phyloP scores from a whole-genome alignment of 2,113 vertebrate species.

The Crotalus helleri region DNA sequence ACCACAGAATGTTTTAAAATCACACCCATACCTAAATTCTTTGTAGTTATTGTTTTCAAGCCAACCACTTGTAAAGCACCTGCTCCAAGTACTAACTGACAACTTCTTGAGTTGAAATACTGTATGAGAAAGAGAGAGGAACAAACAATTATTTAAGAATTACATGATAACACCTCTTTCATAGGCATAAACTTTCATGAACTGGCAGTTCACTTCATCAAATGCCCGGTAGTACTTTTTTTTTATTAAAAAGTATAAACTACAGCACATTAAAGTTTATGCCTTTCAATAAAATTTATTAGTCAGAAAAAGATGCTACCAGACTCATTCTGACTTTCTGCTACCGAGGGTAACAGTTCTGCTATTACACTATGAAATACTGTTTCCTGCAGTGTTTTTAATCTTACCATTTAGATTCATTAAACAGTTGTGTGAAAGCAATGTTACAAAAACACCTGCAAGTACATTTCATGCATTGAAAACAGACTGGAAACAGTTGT shows the following conservation, averaged over 20 bases:
- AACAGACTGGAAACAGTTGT: not conserved
- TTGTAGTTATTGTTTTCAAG: conserved; percentile 98
- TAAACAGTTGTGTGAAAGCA: not conserved
- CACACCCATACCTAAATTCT: conserved; percentile 87
- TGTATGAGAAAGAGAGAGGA: conserved; percentile 57
- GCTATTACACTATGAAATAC: not conserved
- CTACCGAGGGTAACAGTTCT: not conserved
- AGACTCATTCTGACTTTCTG: not conserved
- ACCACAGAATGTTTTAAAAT: not conserved
- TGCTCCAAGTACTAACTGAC: conserved; percentile 94
- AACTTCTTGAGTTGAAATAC: conserved; percentile 99
- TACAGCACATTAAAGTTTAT: not conserved
- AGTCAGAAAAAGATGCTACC: not conserved
- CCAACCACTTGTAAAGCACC: conserved; percentile 96
- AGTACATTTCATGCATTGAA: rapidly evolving
- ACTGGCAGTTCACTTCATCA: not conserved
- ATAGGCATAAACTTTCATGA: not conserved
- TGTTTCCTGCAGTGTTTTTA: not conserved
- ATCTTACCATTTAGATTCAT: not conserved
- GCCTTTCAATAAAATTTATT: not conserved
- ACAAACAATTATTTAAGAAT: not conserved
- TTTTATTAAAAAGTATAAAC: not conserved
- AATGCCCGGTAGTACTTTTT: not conserved
- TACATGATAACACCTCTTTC: not conserved
- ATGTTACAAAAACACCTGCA: not conserved